Conservation (phyloP, 2,797 vertebrate species). For the Apogon hyalosoma region DNA sequence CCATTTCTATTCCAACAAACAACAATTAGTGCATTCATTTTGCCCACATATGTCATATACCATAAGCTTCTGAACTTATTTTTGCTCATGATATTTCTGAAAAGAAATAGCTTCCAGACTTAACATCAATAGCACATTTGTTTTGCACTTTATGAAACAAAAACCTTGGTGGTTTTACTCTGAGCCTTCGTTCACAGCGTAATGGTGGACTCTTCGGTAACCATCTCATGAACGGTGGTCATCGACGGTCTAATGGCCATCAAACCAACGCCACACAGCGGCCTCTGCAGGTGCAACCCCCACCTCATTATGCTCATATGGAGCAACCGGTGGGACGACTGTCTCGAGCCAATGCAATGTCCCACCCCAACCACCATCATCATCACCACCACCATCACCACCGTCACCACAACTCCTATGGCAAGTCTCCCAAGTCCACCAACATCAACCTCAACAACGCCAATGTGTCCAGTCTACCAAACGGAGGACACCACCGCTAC, state of each 20-base stretch:
- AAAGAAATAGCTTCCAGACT: conserved; percentile 62
- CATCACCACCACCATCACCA: conserved; percentile 91
- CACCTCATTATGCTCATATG: conserved; percentile 91
- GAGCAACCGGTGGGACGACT: conserved; percentile 87
- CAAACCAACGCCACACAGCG: conserved; percentile 97
- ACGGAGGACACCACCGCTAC: conserved; percentile 89
- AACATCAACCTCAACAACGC: conserved; percentile 99
- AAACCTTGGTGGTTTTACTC: conserved; percentile 62
- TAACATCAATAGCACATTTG: conserved; percentile 69
- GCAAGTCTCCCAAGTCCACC: conserved; percentile 96
- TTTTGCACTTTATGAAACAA: conserved; percentile 11
- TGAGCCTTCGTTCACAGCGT: conserved; percentile 89
- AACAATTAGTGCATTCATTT: conserved; percentile 61
- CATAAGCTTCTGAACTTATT: conserved; percentile 81
- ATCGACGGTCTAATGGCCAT: conserved; percentile 91
- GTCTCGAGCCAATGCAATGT: conserved; percentile 84
- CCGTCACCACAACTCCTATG: conserved; percentile 90
- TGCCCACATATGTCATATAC: conserved; percentile 68
- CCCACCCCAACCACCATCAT: conserved; percentile 80
- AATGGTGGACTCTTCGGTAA: conserved; percentile 97
- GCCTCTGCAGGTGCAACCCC: conserved; percentile 93
- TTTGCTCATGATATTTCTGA: conserved; percentile 74
- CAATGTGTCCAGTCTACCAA: conserved; percentile 93
- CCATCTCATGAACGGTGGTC: conserved; percentile 93
- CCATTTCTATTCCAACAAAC: conserved; percentile 65